Conservation (phyloP, 2,797 vertebrate species). For the Pantherophis vulpinus region DNA sequence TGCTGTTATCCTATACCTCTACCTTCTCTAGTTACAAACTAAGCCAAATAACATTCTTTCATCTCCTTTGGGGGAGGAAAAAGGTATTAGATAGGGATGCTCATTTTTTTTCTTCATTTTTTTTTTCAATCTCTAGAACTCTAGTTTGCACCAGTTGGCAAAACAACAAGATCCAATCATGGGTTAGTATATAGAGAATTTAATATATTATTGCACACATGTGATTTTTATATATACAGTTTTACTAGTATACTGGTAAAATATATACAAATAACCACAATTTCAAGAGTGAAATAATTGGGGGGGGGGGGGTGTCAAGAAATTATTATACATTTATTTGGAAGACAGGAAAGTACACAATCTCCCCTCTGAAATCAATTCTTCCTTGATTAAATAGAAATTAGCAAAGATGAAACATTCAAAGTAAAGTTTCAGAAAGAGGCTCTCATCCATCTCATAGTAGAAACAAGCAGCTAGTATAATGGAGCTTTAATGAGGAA, state of each 20-base stretch:
- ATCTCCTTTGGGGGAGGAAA: neutral
- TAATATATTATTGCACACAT: neutral
- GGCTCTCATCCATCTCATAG: neutral
- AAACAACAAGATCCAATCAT: neutral
- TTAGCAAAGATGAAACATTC: neutral
- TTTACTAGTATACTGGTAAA: neutral
- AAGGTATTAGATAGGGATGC: neutral
- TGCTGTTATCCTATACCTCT: neutral
- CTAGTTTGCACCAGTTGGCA: neutral
- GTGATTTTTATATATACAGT: neutral
- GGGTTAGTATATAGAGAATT: neutral
- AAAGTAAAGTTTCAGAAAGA: neutral
- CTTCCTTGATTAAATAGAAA: neutral
- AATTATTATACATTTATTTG: neutral
- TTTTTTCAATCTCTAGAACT: neutral
- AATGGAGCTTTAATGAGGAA: neutral
- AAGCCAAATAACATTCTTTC: neutral
- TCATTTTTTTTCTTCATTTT: neutral
- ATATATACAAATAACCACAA: neutral
- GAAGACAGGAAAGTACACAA: neutral
- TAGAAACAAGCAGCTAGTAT: neutral
- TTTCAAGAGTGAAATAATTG: neutral
- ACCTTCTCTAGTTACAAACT: neutral
- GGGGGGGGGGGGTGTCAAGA: neutral
- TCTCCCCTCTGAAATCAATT: neutral